Percentiles rank a stretch among this genome's conserved stretches.
phyloP scores from a whole-genome alignment of 2,113 vertebrate species.

The Bettongia penicillata region DNA sequence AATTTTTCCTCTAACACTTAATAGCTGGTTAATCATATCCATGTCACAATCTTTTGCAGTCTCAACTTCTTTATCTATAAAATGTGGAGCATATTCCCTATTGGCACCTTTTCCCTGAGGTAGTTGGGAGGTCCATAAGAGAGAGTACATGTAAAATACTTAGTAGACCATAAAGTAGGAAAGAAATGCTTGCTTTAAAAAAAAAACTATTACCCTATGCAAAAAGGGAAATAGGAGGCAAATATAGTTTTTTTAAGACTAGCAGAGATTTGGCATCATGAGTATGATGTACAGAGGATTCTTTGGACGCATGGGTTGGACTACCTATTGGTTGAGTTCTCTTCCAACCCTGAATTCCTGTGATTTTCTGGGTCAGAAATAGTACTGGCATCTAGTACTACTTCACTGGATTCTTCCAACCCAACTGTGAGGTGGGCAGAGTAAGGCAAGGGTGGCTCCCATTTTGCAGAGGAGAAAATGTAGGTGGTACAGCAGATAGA shows the following conservation, averaged over 20 bases:
- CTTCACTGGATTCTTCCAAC: background rate
- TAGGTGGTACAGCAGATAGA: background rate
- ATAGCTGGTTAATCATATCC: background rate
- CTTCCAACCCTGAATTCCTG: background rate
- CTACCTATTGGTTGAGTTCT: background rate
- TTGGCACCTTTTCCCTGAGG: background rate
- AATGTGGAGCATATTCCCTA: background rate
- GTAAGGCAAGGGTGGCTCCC: background rate
- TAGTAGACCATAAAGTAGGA: background rate
- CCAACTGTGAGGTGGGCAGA: background rate
- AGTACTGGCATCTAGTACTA: background rate
- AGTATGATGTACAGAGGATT: background rate
- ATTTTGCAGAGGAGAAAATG: background rate
- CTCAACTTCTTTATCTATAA: background rate
- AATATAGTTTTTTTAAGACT: background rate
- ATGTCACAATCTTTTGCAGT: background rate
- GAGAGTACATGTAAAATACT: background rate
- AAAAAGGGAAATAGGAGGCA: background rate
- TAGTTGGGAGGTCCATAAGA: background rate
- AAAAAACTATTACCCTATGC: background rate
- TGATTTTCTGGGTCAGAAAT: background rate
- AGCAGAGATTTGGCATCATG: background rate
- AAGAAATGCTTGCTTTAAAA: background rate
- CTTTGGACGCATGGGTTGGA: background rate
- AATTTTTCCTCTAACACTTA: background rate